Conservation (phyloP, 2,888 invertebrate species). For the Neoascia interrupta region DNA sequence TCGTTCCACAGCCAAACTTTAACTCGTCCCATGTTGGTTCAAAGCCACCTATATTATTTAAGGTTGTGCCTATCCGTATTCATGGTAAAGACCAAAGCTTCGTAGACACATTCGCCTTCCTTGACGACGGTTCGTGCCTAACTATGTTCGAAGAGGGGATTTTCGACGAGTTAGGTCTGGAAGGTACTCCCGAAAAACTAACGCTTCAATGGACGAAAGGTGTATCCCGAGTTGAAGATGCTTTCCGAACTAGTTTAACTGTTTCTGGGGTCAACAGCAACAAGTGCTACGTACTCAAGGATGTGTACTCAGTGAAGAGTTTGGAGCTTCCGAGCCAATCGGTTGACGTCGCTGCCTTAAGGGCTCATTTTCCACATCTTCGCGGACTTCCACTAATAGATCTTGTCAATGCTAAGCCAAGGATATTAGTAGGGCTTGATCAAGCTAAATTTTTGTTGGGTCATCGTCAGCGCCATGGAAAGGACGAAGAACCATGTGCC, state of each 20-base stretch:
- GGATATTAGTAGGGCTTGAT: slow-evolving; percentile 1
- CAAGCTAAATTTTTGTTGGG: slow-evolving; percentile 11
- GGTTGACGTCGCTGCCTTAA: slow-evolving; percentile 5
- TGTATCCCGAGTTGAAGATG: too few species aligned
- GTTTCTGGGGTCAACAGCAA: not conserved
- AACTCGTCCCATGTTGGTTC: not conserved
- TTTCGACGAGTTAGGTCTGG: slow-evolving; percentile 12
- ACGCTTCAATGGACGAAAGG: slow-evolving; percentile 21
- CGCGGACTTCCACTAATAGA: slow-evolving; percentile 1
- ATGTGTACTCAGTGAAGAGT: not conserved
- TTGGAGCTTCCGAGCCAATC: slow-evolving; percentile 12
- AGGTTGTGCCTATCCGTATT: too few species aligned
- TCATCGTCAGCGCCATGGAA: not conserved
- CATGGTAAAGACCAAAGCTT: too few species aligned
- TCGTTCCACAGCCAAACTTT: not conserved
- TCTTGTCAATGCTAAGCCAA: slow-evolving; percentile 14
- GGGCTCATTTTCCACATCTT: not conserved
- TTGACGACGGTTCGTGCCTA: slow-evolving; percentile 6
- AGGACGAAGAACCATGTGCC: slow-evolving; percentile 19
- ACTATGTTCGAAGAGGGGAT: not conserved
- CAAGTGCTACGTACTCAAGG: not conserved
- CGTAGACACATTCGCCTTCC: slow-evolving; percentile 7
- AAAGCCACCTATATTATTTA: not conserved
- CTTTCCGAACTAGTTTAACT: not conserved
- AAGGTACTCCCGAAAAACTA: slow-evolving; percentile 7